Conservation (phyloP, 1,140 invertebrate species). For the Orius laevigatus region DNA sequence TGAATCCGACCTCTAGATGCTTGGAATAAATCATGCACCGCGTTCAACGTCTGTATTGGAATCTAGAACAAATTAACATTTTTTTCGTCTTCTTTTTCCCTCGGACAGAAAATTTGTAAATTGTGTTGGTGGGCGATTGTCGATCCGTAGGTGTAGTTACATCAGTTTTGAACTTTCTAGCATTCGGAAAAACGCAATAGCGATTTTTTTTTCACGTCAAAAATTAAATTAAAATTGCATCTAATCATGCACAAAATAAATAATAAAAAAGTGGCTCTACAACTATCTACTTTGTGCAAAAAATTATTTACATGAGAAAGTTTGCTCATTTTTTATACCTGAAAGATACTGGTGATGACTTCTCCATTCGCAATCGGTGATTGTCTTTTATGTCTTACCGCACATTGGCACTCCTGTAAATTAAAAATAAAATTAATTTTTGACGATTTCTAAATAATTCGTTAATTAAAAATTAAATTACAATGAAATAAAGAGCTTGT, state of each 20-base stretch:
- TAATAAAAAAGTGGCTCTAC: not conserved
- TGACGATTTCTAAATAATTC: no score
- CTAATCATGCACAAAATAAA: not conserved
- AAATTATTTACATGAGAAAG: no score
- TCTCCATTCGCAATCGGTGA: constrained; percentile 2
- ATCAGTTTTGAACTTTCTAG: not conserved
- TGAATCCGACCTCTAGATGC: not conserved
- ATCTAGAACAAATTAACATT: not conserved
- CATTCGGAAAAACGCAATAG: not conserved
- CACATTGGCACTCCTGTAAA: not conserved
- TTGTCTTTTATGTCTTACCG: not conserved
- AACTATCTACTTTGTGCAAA: not conserved
- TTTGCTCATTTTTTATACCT: no score
- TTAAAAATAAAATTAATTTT: constrained; percentile 2
- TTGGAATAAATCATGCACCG: not conserved
- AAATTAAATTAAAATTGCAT: not conserved
- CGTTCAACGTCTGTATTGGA: constrained; percentile 1
- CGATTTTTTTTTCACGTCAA: not conserved
- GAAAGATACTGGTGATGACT: not conserved
- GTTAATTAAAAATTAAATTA: no score
- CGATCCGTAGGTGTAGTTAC: no score
- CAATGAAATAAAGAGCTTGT: no score
- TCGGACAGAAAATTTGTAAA: not conserved
- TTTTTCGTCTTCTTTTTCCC: not conserved
- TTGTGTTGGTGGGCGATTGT: not conserved